Conservation (phyloP, 2,888 invertebrate genomes). For the Polyommatus icarus region DNA sequence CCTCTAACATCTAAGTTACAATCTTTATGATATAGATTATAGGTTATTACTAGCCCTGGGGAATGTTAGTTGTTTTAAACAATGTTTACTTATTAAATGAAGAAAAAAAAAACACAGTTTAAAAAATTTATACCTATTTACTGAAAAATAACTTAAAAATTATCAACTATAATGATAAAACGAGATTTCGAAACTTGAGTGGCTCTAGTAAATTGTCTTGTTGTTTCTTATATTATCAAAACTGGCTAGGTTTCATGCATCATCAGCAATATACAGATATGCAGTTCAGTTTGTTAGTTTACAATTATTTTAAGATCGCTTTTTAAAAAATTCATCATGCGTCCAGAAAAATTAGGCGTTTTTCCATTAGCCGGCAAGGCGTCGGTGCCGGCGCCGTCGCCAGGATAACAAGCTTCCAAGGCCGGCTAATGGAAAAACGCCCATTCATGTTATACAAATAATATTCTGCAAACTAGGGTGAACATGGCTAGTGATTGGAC, state of each 20-base stretch:
- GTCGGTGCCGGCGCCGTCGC: too few relatives aligned
- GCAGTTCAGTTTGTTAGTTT: too few relatives aligned
- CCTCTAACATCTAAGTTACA: too few relatives aligned
- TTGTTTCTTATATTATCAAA: background rate
- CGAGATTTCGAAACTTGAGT: background rate
- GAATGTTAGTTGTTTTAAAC: background rate
- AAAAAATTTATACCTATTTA: background rate
- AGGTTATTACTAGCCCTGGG: background rate
- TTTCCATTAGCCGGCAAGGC: too few relatives aligned
- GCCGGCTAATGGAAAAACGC: too few relatives aligned
- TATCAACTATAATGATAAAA: background rate
- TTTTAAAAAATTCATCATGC: background rate
- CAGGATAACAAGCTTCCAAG: too few relatives aligned
- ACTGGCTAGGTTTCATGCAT: background rate
- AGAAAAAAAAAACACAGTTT: background rate
- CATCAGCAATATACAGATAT: too few relatives aligned
- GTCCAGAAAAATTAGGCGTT: background rate
- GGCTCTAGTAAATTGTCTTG: background rate
- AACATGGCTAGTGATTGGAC: too few relatives aligned
- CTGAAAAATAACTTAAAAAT: background rate
- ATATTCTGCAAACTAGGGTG: background rate
- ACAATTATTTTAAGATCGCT: too few relatives aligned
- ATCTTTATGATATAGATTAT: background rate
- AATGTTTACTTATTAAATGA: background rate
- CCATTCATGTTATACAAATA: too few relatives aligned